Evolutionary conservation across 2,113 vertebrate species (phyloP).

Genomic region (Mustela lutreola): DNA sequence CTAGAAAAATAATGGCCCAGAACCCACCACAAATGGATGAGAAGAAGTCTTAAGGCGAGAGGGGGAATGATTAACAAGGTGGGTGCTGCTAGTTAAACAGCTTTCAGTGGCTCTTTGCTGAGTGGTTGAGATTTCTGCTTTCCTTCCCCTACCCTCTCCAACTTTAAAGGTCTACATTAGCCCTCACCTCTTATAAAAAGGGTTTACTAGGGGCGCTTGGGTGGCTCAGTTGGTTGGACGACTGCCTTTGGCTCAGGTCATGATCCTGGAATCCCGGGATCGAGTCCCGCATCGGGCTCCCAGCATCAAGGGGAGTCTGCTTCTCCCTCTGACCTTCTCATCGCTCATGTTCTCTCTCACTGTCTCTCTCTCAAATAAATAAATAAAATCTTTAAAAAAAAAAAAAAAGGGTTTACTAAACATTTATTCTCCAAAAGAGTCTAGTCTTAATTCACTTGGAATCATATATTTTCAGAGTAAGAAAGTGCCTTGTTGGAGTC

Average conservation of each 20-base stretch:
- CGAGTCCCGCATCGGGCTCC: too few species aligned
- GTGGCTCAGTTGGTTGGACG: too few species aligned
- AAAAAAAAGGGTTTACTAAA: neutral
- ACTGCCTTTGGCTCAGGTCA: too few species aligned
- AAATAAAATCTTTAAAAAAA: too few species aligned
- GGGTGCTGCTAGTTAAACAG: neutral
- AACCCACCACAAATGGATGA: neutral
- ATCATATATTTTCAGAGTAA: neutral
- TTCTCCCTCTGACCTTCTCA: too few species aligned
- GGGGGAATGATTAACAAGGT: neutral
- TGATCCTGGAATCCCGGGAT: too few species aligned
- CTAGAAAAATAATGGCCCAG: neutral
- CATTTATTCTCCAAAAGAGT: neutral
- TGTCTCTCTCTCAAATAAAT: too few species aligned
- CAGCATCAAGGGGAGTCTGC: too few species aligned
- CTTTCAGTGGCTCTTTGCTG: neutral
- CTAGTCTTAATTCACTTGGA: neutral
- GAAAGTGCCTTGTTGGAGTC: neutral
- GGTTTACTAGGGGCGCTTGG: neutral
- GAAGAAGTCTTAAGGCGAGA: neutral
- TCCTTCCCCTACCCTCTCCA: neutral
- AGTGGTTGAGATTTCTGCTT: neutral
- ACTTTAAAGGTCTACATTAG: neutral
- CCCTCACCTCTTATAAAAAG: neutral
- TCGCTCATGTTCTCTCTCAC: too few species aligned